Evolutionary conservation across 2,888 invertebrate genomes (phyloP).

Genomic region (Ariolimax columbianus): DNA sequence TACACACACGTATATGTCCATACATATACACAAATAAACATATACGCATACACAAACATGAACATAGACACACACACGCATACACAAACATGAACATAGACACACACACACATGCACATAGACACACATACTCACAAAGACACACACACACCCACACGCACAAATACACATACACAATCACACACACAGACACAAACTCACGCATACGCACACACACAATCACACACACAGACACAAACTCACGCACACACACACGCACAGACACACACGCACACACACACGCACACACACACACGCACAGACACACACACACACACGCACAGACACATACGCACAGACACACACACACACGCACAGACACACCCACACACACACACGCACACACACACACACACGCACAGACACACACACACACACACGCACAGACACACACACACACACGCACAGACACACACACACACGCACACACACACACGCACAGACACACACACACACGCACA

Average conservation of each 20-base stretch:
- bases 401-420: slow-evolving; percentile 57
- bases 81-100: background rate
- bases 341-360: background rate
- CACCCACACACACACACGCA: background rate
- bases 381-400: background rate
- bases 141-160: slow-evolving; percentile 66
- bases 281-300: background rate
- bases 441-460: background rate
- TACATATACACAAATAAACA: background rate
- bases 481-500: background rate
- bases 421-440: slow-evolving; percentile 51
- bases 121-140: background rate
- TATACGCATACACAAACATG: too few species aligned
- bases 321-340: slow-evolving; percentile 58
- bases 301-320: background rate
- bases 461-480: background rate
- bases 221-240: slow-evolving; percentile 47
- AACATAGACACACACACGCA: background rate
- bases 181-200: background rate
- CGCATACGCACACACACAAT: background rate
- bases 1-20: background rate
- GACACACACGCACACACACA: background rate
- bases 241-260: slow-evolving; percentile 67
- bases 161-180: background rate
- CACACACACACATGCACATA: background rate